phyloP scores from a whole-genome alignment of 2,797 vertebrate species.

The Acipenser transmontanus region DNA sequence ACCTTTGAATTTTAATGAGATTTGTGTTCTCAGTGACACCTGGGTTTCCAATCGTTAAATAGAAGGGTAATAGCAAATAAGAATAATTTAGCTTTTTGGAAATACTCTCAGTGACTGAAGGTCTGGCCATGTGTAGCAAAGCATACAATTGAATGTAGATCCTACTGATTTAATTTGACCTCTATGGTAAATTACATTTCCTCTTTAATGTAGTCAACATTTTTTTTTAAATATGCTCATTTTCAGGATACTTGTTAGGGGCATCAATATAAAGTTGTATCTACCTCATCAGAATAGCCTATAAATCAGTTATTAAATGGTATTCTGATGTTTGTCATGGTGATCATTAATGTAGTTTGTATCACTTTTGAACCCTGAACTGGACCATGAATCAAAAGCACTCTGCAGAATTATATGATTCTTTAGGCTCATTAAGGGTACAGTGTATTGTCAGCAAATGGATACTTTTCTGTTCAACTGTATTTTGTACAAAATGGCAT shows the following conservation, averaged over 20 bases:
- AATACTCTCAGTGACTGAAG: background rate
- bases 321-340: no score
- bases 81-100: background rate
- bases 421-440: background rate
- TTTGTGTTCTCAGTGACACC: background rate
- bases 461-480: no score
- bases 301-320: no score
- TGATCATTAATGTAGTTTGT: no score
- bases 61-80: background rate
- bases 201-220: background rate
- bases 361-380: no score
- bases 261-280: background rate
- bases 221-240: background rate
- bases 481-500: no score
- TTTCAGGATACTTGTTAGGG: background rate
- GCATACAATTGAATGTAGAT: background rate
- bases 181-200: background rate
- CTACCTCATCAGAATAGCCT: no score
- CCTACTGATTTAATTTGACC: background rate
- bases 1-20: no score
- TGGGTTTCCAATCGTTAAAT: background rate
- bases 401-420: background rate
- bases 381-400: no score
- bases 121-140: background rate
- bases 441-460: no score